A percentile compares a stretch with the other conserved stretches of the same genome.
Conservation (phyloP, 2,888 invertebrate species). For the Noctuana brunneofusca region DNA sequence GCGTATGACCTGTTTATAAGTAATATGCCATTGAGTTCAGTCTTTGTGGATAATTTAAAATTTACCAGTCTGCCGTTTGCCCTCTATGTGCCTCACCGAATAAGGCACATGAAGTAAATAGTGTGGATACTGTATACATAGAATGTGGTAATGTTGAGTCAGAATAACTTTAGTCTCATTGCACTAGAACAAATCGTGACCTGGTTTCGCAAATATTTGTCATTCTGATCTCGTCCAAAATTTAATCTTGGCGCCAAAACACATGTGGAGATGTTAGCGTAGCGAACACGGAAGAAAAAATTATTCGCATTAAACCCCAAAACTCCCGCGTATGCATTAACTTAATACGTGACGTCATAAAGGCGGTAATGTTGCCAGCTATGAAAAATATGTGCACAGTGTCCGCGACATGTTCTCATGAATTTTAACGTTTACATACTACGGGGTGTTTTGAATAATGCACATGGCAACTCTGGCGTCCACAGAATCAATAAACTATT, state of each 20-base stretch:
- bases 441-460: conserved; percentile 59
- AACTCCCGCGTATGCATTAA: conserved; percentile 50
- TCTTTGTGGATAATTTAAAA: too few species aligned
- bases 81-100: neutral
- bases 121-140: too few species aligned
- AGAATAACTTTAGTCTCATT: neutral
- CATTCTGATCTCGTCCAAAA: conserved; percentile 33
- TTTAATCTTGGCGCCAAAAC: conserved; percentile 37
- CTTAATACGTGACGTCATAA: conserved; percentile 71
- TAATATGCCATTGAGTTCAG: too few species aligned
- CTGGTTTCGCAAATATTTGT: neutral
- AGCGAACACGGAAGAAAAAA: conserved; percentile 38
- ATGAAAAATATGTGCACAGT: conserved; percentile 57
- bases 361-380: conserved; percentile 54
- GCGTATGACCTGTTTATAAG: too few species aligned
- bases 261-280: conserved; percentile 26
- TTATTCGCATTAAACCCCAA: conserved; percentile 44
- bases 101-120: neutral
- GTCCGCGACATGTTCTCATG: conserved; percentile 62
- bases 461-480: conserved; percentile 40
- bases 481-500: conserved; percentile 32
- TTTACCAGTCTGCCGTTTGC: neutral
- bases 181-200: conserved; percentile 10
- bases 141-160: too few species aligned
- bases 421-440: conserved; percentile 62